A percentile compares a stretch with the other conserved stretches of the same genome.
These are phyloP conservation scores for Rhagophthalmus giganteus DNA, from an alignment of 2,888 invertebrate species.

Conservation along the genomic window DNA sequence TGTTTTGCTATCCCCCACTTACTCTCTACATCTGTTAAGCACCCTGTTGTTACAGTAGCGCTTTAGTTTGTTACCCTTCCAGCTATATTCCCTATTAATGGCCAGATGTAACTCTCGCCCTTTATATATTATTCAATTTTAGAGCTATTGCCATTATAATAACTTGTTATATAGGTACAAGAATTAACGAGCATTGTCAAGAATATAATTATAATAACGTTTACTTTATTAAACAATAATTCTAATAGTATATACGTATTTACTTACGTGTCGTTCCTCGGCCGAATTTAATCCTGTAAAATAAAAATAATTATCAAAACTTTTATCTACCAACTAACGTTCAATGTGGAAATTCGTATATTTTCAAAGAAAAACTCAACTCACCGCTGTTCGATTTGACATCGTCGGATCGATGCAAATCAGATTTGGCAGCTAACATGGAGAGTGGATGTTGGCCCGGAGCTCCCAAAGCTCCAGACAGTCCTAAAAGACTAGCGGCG, in stretches of 20 bases:
- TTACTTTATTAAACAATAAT: neutral
- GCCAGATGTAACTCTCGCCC: constrained; percentile 23
- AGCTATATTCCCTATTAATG: constrained; percentile 25
- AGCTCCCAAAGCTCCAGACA: constrained; percentile 63
- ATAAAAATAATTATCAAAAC: constrained; percentile 50
- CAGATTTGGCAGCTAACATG: constrained; percentile 75
- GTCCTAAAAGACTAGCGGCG: constrained; percentile 62
- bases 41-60: constrained; percentile 30
- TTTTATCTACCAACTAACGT: neutral
- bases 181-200: too few species aligned
- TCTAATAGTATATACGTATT: too few species aligned
- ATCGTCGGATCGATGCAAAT: constrained; percentile 73
- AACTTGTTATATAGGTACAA: too few species aligned
- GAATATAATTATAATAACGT: constrained; percentile 2
- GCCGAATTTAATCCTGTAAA: constrained; percentile 65
- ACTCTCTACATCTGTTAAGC: constrained; percentile 30
- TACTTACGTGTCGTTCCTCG: constrained; percentile 68
- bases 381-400: constrained; percentile 74
- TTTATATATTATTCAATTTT: constrained; percentile 21
- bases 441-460: constrained; percentile 74
- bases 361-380: constrained; percentile 41
- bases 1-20: constrained; percentile 30
- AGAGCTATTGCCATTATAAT: constrained; percentile 6
- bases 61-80: constrained; percentile 22
- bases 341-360: neutral